These are phyloP conservation scores for Mergus octosetaceus DNA, from an alignment of 2,797 vertebrate species.

Conservation along the genomic window DNA sequence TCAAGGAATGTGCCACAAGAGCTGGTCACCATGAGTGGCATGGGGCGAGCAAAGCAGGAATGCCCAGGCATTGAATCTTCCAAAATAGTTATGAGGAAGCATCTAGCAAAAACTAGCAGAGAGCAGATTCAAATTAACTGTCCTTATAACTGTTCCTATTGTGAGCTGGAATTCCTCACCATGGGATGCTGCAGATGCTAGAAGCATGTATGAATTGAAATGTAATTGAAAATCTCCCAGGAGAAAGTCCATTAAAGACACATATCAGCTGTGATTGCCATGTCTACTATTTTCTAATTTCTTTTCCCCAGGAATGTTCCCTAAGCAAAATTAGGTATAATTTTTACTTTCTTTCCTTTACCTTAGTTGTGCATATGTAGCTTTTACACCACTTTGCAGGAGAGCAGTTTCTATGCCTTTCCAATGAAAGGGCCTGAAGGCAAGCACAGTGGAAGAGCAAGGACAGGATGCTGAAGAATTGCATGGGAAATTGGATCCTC, in stretches of 20 bases:
- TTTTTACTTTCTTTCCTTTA: neutral
- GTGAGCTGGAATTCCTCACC: neutral
- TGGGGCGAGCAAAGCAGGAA: neutral
- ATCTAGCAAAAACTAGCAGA: neutral
- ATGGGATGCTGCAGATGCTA: neutral
- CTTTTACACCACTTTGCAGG: neutral
- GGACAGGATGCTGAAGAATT: neutral
- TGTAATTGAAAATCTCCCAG: neutral
- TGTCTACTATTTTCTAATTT: neutral
- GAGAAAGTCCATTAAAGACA: neutral
- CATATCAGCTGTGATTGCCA: neutral
- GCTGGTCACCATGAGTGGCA: neutral
- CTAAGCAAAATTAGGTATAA: neutral
- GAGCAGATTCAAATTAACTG: neutral
- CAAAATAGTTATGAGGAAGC: neutral
- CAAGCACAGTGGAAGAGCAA: neutral
- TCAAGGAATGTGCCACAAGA: neutral
- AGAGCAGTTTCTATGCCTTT: neutral
- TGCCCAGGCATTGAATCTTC: neutral
- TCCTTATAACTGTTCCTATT: neutral
- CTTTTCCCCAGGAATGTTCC: neutral
- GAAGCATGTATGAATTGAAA: neutral
- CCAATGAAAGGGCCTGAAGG: neutral
- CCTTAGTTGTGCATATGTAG: neutral
- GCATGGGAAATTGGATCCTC: neutral